A percentile compares a stretch with the other conserved stretches of the same genome.
Evolutionary conservation across 1,140 invertebrate species (phyloP).

Genomic region (Apis cerana): DNA sequence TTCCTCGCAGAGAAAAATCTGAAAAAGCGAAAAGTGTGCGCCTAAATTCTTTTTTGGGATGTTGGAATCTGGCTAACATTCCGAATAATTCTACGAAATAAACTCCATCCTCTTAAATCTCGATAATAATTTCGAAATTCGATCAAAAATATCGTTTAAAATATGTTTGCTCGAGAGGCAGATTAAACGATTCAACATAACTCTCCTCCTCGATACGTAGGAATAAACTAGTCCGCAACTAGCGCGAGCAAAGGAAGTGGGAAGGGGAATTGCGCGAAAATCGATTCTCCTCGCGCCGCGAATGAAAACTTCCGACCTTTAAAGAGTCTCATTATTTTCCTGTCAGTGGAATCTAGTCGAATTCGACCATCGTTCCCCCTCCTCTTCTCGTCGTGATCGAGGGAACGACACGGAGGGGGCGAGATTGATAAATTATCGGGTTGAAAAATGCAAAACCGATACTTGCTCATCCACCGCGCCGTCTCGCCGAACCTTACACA

Average conservation of each 20-base stretch:
- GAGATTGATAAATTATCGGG: constrained; percentile 79
- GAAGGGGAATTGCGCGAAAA: constrained; percentile 58
- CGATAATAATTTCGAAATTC: background rate
- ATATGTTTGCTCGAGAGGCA: background rate
- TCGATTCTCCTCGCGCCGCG: constrained; percentile 68
- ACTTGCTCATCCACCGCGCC: constrained; percentile 45
- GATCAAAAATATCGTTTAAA: too few relatives aligned
- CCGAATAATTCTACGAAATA: background rate
- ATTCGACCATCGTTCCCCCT: constrained; percentile 28
- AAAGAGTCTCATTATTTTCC: constrained; percentile 78
- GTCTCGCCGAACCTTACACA: background rate
- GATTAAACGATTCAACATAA: background rate
- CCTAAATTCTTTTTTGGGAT: background rate
- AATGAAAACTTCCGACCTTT: constrained; percentile 72
- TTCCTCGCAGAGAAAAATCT: background rate
- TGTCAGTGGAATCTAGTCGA: constrained; percentile 59
- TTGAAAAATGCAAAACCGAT: constrained; percentile 79
- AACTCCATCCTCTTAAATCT: background rate
- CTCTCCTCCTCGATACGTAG: background rate
- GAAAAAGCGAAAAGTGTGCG: background rate
- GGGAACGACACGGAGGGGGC: constrained; percentile 56
- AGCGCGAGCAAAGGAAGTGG: background rate
- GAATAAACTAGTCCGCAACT: constrained; percentile 6
- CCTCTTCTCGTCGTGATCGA: background rate
- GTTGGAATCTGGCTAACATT: background rate